Conservation (phyloP, 1,140 invertebrate species). For the Caligus rogercresseyi region DNA sequence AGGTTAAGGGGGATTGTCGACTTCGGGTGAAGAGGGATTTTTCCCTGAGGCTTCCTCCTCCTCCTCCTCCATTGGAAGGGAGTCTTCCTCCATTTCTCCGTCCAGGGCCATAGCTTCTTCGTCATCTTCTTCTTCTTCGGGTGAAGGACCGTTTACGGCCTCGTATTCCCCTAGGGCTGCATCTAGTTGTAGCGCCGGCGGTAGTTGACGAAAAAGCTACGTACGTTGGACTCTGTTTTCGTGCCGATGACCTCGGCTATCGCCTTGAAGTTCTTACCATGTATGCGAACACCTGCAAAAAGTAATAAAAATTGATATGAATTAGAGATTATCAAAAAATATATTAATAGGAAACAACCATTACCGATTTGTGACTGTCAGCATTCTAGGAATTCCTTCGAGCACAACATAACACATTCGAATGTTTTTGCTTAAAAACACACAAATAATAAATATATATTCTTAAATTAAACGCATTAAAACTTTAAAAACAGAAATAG, state of each 20-base stretch:
- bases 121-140: conserved; percentile 33
- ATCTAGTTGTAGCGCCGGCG: conserved; percentile 75
- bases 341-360: too few relatives aligned
- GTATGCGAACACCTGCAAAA: conserved; percentile 53
- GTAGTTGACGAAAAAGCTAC: conserved; percentile 77
- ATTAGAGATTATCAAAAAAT: background rate
- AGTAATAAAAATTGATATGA: conserved; percentile 16
- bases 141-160: conserved; percentile 44
- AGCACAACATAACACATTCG: too few relatives aligned
- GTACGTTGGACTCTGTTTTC: conserved; percentile 77
- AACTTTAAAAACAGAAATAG: too few relatives aligned
- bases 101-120: background rate
- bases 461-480: too few relatives aligned
- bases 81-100: too few relatives aligned
- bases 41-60: background rate
- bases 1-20: too few relatives aligned
- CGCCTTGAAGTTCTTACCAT: conserved; percentile 85
- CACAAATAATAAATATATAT: too few relatives aligned
- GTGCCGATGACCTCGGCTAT: conserved; percentile 88
- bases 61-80: too few relatives aligned
- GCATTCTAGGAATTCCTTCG: too few relatives aligned
- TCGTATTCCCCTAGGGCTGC: conserved; percentile 73
- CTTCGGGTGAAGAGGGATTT: background rate
- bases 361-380: too few relatives aligned
- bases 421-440: too few relatives aligned